phyloP scores from a whole-genome alignment of 2,113 vertebrate species.

The Mugil cephalus region DNA sequence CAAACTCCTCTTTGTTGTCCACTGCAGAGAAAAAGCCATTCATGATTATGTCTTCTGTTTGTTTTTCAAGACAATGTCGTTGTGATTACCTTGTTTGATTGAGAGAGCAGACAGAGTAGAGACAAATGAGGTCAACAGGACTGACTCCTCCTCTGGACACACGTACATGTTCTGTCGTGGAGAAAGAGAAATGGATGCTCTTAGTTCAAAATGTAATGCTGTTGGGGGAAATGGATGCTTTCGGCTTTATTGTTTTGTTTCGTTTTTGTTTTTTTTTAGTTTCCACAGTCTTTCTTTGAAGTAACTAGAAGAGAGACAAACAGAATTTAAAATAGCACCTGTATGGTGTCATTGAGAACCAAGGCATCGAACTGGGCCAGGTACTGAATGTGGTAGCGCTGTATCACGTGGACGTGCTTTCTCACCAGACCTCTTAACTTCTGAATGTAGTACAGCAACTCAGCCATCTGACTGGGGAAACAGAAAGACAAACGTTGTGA shows the following conservation, averaged over 20 bases:
- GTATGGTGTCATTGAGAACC: slow-evolving; percentile 91
- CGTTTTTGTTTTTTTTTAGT: no score
- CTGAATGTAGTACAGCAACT: slow-evolving; percentile 90
- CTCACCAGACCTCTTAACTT: slow-evolving; percentile 83
- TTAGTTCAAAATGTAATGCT: background rate
- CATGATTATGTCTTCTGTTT: background rate
- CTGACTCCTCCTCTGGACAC: slow-evolving; percentile 95
- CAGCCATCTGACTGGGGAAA: slow-evolving; percentile 85
- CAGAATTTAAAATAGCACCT: slow-evolving; percentile 79
- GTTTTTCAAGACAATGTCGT: background rate
- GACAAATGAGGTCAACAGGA: slow-evolving; percentile 93
- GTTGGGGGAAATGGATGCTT: background rate
- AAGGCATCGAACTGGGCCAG: slow-evolving; percentile 92
- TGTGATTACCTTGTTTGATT: slow-evolving; percentile 87
- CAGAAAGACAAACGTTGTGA: background rate
- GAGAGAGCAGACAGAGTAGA: slow-evolving; percentile 88
- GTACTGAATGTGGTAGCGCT: slow-evolving; percentile 92
- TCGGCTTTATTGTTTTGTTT: background rate
- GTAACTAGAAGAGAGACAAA: background rate
- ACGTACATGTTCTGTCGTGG: slow-evolving; percentile 89
- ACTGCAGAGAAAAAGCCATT: slow-evolving; percentile 72
- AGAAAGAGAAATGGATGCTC: background rate
- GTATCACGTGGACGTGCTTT: slow-evolving; percentile 79
- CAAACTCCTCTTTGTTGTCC: slow-evolving; percentile 87
- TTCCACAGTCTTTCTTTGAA: no score